Conservation (phyloP, 2,113 vertebrate genomes). For the Psilopsiagon aurifrons region DNA sequence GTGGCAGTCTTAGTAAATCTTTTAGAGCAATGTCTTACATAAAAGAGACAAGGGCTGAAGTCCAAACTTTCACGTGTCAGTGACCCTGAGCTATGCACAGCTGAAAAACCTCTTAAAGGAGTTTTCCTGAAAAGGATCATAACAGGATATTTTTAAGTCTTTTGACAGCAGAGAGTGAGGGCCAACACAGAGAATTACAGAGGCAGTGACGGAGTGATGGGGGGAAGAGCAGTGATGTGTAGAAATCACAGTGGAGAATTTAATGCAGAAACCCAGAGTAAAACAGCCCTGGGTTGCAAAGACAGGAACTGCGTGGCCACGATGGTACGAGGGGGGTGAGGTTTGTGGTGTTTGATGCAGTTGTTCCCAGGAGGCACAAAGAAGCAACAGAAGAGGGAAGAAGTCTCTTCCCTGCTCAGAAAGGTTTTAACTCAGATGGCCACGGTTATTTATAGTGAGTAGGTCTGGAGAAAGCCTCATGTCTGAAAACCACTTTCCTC, state of each 20-base stretch:
- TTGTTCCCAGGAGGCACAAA: neutral
- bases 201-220: rapidly evolving
- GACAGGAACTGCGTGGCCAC: neutral
- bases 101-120: neutral
- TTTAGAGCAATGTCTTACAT: neutral
- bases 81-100: neutral
- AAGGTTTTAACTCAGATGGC: neutral
- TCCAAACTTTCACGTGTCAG: neutral
- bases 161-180: neutral
- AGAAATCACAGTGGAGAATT: neutral
- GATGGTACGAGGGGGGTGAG: neutral
- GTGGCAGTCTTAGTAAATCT: neutral
- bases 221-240: rapidly evolving
- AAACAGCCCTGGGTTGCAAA: neutral
- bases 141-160: neutral
- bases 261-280: neutral
- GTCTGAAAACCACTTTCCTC: neutral
- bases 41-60: constrained; percentile 12
- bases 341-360: neutral
- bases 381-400: neutral
- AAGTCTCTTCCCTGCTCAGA: neutral
- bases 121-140: neutral
- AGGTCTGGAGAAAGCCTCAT: neutral
- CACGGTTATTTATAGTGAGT: neutral
- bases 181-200: neutral